Evolutionary conservation across 2,113 vertebrate genomes (phyloP).

Genomic region (Pteruthius melanotis): DNA sequence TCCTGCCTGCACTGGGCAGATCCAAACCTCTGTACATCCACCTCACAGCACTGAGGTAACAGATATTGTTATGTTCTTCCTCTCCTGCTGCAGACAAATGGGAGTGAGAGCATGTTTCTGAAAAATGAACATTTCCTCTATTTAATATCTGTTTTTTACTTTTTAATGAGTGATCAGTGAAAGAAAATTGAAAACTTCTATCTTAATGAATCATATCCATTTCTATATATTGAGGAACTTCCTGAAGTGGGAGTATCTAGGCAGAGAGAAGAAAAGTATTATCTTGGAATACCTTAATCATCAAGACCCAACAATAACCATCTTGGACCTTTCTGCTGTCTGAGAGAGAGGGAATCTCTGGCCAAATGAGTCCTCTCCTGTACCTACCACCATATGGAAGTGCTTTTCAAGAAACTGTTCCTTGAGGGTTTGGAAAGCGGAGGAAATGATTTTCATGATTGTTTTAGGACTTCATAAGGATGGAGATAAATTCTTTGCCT

Average conservation of each 20-base stretch:
- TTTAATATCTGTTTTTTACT: neutral
- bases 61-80: neutral
- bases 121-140: neutral
- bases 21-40: neutral
- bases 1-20: neutral
- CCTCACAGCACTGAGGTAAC: neutral
- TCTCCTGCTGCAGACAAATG: neutral
- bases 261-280: neutral
- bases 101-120: neutral
- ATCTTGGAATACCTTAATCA: slow-evolving; percentile 20
- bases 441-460: slow-evolving; percentile 69
- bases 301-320: neutral
- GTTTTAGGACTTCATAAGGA: slow-evolving; percentile 63
- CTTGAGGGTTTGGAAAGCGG: slow-evolving; percentile 55
- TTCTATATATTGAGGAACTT: neutral
- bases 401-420: slow-evolving; percentile 67
- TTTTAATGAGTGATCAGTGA: neutral
- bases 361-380: slow-evolving; percentile 53
- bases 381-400: slow-evolving; percentile 73
- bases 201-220: neutral
- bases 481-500: slow-evolving; percentile 50
- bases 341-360: slow-evolving; percentile 7
- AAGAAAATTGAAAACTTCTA: neutral
- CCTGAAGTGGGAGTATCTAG: neutral
- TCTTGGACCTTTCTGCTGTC: slow-evolving; percentile 31